Evolutionary conservation across 2,113 vertebrate genomes (phyloP).

Genomic region (Scomber colias): DNA sequence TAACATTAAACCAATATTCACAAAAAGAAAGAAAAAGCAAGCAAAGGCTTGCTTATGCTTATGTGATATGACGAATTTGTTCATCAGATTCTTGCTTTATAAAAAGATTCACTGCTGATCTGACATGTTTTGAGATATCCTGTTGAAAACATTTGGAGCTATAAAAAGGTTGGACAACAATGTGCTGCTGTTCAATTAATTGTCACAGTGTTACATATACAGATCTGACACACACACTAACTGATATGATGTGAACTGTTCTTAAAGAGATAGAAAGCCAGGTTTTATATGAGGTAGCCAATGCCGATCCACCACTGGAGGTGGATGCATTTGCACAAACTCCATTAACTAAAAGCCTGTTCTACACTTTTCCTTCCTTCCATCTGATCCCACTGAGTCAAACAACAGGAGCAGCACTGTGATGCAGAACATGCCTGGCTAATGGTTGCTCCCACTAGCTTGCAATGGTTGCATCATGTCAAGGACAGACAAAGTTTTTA

Average conservation of each 20-base stretch:
- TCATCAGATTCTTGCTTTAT: not conserved
- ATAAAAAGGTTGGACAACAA: not conserved
- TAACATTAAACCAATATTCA: not conserved
- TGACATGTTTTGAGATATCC: not conserved
- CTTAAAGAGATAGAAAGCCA: not conserved
- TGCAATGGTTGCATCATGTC: conserved; percentile 8
- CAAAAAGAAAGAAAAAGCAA: not conserved
- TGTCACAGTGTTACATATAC: not conserved
- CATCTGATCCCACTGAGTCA: conserved; percentile 22
- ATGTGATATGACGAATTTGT: not conserved
- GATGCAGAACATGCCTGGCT: conserved; percentile 45
- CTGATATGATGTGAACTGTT: conserved; percentile 4
- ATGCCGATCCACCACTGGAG: conserved; percentile 2
- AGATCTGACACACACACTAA: conserved; percentile 6
- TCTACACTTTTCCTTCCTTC: conserved; percentile 24
- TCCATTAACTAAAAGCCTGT: conserved; percentile 35
- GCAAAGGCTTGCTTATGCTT: not conserved
- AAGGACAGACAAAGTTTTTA: conserved; percentile 19
- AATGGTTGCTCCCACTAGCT: conserved; percentile 27
- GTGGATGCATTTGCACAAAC: conserved; percentile 28
- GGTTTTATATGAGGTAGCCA: not conserved
- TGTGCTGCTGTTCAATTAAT: not conserved
- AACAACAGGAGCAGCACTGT: conserved; percentile 12
- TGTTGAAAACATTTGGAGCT: not conserved
- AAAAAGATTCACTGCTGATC: conserved; percentile 6